Evolutionary conservation across 2,888 invertebrate genomes (phyloP).

Genomic region (Sarcophaga variegata): DNA sequence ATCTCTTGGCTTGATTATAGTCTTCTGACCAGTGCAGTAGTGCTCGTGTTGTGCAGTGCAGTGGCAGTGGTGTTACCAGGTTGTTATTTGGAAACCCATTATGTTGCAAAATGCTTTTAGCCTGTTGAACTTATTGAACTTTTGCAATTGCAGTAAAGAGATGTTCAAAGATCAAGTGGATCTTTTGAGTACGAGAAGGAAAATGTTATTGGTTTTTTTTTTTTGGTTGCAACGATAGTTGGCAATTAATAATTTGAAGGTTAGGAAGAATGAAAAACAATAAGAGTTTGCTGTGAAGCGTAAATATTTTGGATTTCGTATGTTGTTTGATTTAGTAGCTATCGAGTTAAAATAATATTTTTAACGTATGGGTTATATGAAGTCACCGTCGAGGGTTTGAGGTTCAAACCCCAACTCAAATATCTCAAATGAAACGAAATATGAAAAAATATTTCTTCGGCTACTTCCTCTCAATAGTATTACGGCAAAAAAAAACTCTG

Average conservation of each 20-base stretch:
- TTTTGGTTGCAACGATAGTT: slow-evolving; percentile 1
- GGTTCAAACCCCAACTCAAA: too few species aligned
- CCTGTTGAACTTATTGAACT: slow-evolving; percentile 53
- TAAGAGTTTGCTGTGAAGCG: too few species aligned
- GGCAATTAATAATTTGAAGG: slow-evolving; percentile 18
- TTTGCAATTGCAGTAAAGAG: background rate
- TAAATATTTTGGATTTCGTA: too few species aligned
- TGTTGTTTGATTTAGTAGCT: too few species aligned
- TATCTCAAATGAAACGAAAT: too few species aligned
- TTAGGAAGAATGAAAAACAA: too few species aligned
- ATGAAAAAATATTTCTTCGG: too few species aligned
- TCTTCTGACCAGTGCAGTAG: background rate
- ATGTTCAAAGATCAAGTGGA: slow-evolving; percentile 16
- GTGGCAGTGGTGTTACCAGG: slow-evolving; percentile 19
- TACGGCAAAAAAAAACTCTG: too few species aligned
- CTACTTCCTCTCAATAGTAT: too few species aligned
- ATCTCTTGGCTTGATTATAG: slow-evolving; percentile 64
- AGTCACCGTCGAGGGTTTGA: too few species aligned
- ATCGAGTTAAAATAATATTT: too few species aligned
- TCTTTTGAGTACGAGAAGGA: background rate
- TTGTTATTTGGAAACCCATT: slow-evolving; percentile 44
- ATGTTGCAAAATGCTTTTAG: slow-evolving; percentile 44
- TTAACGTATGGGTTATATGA: too few species aligned
- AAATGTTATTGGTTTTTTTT: slow-evolving; percentile 1
- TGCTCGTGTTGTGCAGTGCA: background rate